Conservation (phyloP, 2,113 vertebrate species). For the Tichodroma muraria region DNA sequence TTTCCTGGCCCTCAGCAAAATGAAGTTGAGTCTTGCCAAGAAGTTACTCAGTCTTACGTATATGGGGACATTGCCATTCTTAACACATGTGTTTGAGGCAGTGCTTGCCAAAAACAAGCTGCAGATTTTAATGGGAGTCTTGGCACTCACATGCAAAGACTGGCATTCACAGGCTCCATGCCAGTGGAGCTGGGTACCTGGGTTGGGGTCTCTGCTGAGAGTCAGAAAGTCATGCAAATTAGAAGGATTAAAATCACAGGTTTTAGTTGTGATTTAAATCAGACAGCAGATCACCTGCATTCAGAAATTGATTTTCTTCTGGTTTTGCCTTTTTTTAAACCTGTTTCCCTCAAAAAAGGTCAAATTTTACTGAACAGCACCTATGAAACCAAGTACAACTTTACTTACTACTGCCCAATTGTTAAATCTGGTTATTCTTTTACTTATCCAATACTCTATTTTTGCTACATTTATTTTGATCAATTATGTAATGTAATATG, state of each 20-base stretch:
- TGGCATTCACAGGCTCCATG: background rate
- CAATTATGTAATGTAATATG: background rate
- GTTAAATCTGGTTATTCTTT: slow-evolving; percentile 1
- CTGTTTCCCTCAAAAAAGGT: background rate
- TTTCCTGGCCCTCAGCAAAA: background rate
- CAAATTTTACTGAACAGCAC: background rate
- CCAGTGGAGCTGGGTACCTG: background rate
- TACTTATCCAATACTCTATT: background rate
- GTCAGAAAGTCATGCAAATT: background rate
- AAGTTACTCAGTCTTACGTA: background rate
- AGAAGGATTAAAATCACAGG: background rate
- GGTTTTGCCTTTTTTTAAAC: background rate
- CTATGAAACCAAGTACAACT: background rate
- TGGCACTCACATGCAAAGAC: rapidly evolving
- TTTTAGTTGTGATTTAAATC: background rate
- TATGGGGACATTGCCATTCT: background rate
- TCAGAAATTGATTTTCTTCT: background rate
- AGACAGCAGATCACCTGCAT: background rate
- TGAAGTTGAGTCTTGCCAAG: background rate
- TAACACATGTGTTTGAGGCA: background rate
- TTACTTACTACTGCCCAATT: background rate
- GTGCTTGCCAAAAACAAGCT: background rate
- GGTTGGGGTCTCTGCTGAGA: background rate
- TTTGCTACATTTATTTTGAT: background rate
- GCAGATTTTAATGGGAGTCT: background rate